Evolutionary conservation across 2,797 vertebrate genomes (phyloP).

Genomic region (Vultur gryphus): DNA sequence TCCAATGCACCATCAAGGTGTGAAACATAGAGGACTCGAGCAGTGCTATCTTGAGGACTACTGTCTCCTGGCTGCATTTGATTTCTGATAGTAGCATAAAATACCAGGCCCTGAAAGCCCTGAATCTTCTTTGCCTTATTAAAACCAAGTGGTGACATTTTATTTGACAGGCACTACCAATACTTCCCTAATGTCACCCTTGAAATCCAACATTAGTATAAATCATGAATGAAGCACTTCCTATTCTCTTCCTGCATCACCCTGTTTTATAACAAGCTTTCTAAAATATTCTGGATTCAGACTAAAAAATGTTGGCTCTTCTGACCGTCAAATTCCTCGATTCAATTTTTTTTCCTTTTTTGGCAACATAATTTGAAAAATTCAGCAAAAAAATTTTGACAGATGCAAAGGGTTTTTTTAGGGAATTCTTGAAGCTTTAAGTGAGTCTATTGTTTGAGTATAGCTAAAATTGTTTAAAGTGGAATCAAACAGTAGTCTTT

Average conservation of each 20-base stretch:
- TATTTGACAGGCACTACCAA: neutral
- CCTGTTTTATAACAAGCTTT: neutral
- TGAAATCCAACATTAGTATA: neutral
- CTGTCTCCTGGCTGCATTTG: neutral
- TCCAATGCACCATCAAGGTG: neutral
- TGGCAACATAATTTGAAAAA: neutral
- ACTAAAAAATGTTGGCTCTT: neutral
- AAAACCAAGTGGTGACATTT: neutral
- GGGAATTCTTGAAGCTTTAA: neutral
- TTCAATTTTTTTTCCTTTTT: neutral
- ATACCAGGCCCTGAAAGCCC: neutral
- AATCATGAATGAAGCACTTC: neutral
- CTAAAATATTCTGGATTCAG: neutral
- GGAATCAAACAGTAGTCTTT: neutral
- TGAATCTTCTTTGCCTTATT: neutral
- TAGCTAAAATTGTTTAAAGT: neutral
- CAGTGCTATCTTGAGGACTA: neutral
- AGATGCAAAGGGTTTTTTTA: neutral
- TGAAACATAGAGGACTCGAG: neutral
- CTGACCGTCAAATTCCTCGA: neutral
- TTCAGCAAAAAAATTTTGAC: neutral
- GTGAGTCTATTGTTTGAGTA: neutral
- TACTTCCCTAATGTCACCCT: neutral
- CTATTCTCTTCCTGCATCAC: neutral
- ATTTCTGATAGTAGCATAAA: neutral